Base-by-base conservation (phyloP, 2,888 invertebrate genomes). In the Tridacna gigas region DNA sequence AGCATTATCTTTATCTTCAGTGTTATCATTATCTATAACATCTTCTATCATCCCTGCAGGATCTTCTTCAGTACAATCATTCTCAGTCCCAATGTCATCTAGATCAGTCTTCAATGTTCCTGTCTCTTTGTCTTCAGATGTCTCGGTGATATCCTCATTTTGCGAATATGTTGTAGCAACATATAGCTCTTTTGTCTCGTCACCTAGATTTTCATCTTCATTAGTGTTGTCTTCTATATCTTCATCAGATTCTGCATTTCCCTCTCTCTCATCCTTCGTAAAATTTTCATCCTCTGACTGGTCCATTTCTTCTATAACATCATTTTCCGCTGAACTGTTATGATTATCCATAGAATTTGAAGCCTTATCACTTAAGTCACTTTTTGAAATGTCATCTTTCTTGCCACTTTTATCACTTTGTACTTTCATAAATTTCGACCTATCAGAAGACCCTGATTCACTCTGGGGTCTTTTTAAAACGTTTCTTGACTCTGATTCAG, bases 171-270 rank as follows among this genome's bases (percentile, higher is more conserved):
- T 69, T 69, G 69, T 37, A 69, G 45, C 51, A 12, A 22, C 51
- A 48, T 47, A 22, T 4, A n/a, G 11, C 22, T 51, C 56, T 47
- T 60, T 25, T 20, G 22, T 22, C 15, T 69, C 61, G 28, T 78
- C 80, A 69, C n/a, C 37, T 51, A 51, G 80, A 82, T 51, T 60
- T 37, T 22, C 76, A 69, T 65, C 73, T 45, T 75, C 76, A 76
- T 79, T 66, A 51, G 26, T 61, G 51, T 51, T 28, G 56, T 77
- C 71, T 69, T 71, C 76, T 13, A 26, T 28, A 51, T 4, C 25
- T 37, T 63, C 56, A 9, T 26, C 28, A 26, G 25, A 28, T 28
- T 20, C n/a, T 22, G 61, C 7, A 22, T 61, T 61, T 22, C n/a
- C n/a, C 11, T 22, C 11, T 5, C 5, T 7, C n/a, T n/a, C 61